Conservation (phyloP, 2,888 invertebrate genomes). For the Thera obeliscata region DNA sequence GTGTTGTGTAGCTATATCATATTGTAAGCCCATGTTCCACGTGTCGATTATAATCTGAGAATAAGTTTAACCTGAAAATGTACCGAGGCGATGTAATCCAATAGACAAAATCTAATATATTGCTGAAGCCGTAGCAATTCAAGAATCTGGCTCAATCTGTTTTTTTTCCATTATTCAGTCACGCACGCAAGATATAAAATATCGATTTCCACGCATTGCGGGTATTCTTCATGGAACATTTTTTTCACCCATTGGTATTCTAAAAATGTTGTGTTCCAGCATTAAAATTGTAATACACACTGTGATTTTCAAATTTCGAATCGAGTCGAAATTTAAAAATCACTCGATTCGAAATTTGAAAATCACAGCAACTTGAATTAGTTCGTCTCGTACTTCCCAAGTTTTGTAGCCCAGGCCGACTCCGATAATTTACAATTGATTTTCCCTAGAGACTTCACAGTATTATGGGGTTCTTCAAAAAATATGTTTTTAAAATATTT, state of each 20-base stretch:
- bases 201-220: neutral
- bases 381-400: too few species aligned
- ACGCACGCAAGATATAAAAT: neutral
- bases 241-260: neutral
- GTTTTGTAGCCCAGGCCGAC: too few species aligned
- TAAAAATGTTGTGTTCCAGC: too few species aligned
- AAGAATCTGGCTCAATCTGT: conserved; percentile 22
- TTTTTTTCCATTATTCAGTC: conserved; percentile 12
- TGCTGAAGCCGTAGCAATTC: conserved; percentile 36
- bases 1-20: neutral
- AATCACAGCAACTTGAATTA: too few species aligned
- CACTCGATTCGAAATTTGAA: too few species aligned
- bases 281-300: too few species aligned
- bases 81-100: conserved; percentile 39
- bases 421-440: too few species aligned
- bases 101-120: conserved; percentile 40
- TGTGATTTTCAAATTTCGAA: too few species aligned
- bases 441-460: too few species aligned
- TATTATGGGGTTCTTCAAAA: too few species aligned
- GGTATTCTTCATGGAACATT: neutral
- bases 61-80: conserved; percentile 38
- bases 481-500: too few species aligned
- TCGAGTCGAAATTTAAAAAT: too few species aligned
- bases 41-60: conserved; percentile 11
- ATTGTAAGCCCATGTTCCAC: neutral